Percentiles rank a stretch among this genome's conserved stretches.
These are phyloP conservation scores for Odobenus rosmarus DNA, from an alignment of 2,113 vertebrate genomes.

Conservation along the genomic window DNA sequence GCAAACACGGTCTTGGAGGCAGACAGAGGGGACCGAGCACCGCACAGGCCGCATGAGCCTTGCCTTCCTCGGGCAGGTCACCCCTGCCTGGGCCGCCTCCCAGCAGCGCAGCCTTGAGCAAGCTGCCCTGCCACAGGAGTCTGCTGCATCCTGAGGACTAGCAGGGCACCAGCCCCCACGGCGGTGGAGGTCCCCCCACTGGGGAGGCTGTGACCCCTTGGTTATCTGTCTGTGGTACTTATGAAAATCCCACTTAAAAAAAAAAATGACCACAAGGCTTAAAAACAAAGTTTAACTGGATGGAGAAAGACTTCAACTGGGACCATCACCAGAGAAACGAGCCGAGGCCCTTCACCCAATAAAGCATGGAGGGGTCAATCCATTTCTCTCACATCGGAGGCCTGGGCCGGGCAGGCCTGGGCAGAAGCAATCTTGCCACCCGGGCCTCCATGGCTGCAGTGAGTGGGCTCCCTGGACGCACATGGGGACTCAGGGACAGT, in stretches of 20 bases:
- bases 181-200: background rate
- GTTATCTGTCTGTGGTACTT: background rate
- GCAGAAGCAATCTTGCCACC: background rate
- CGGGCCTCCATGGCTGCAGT: background rate
- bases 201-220: background rate
- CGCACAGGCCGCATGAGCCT: fast-evolving
- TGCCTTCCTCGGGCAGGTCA: background rate
- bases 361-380: background rate
- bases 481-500: background rate
- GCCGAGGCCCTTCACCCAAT: background rate
- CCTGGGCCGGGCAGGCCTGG: background rate
- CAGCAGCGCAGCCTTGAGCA: background rate
- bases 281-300: background rate
- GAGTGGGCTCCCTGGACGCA: background rate
- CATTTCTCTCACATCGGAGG: background rate
- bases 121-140: background rate
- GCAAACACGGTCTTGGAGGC: slow-evolving; percentile 37
- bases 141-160: background rate
- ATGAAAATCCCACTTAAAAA: background rate
- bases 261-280: background rate
- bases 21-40: background rate
- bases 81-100: background rate
- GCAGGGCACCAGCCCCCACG: background rate
- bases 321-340: background rate
- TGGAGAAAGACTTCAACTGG: background rate